Evolutionary conservation across 2,113 vertebrate genomes (phyloP).

Genomic region (Rhegmatorhina hoffmannsi): DNA sequence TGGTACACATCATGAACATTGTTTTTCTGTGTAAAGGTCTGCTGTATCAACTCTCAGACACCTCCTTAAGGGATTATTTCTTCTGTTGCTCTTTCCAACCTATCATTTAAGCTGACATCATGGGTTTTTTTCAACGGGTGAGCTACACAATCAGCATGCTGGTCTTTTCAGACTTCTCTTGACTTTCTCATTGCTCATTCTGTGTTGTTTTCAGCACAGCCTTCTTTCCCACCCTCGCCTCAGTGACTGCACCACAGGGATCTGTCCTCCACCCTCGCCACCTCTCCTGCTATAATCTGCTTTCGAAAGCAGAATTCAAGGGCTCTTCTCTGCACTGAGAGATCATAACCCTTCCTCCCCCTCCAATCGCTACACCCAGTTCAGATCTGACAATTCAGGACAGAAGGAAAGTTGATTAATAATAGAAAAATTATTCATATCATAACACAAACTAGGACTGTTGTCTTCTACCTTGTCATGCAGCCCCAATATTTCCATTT

Average conservation of each 20-base stretch:
- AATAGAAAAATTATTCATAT: background rate
- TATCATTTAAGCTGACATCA: background rate
- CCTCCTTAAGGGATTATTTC: constrained; percentile 20
- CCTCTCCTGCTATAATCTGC: background rate
- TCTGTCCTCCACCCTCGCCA: background rate
- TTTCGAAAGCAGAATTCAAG: background rate
- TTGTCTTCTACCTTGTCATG: background rate
- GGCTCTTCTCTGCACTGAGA: background rate
- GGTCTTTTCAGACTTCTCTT: background rate
- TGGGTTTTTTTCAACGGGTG: background rate
- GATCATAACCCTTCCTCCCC: background rate
- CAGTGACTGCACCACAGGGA: background rate
- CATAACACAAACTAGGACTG: background rate
- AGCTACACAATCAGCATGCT: background rate
- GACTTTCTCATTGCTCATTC: background rate
- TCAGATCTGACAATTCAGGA: background rate
- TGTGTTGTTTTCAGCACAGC: background rate
- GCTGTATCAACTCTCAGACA: background rate
- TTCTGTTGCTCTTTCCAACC: background rate
- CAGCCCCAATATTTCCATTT: rapidly evolving
- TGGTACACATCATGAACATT: background rate
- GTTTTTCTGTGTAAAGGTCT: constrained; percentile 51
- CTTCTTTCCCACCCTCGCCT: background rate
- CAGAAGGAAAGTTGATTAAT: background rate
- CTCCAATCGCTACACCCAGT: background rate